A percentile compares a stretch with the other conserved stretches of the same genome.
Conservation (phyloP, 2,888 invertebrate species). For the Thereva unica region DNA sequence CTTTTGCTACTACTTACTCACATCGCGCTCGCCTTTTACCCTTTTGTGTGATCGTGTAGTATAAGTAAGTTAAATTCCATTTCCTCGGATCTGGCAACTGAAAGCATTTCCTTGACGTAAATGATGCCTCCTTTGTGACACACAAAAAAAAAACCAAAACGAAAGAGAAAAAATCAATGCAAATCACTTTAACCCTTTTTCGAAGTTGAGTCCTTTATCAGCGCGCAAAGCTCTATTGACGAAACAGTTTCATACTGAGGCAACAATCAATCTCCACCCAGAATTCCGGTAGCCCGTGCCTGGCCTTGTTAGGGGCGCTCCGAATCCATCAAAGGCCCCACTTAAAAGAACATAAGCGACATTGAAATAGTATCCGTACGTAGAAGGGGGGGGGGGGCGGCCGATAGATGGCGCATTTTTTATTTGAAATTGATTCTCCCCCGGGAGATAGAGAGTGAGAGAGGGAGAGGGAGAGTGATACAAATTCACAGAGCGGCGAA, state of each 20-base stretch:
- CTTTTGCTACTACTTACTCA: too few relatives aligned
- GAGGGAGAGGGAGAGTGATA: too few relatives aligned
- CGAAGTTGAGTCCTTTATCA: not conserved
- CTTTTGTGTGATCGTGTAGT: conserved; percentile 2
- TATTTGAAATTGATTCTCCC: too few relatives aligned
- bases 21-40: not conserved
- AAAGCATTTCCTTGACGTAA: not conserved
- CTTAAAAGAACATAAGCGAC: too few relatives aligned
- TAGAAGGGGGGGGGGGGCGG: too few relatives aligned
- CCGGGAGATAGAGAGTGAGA: too few relatives aligned
- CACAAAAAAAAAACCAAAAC: not conserved
- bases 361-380: too few relatives aligned
- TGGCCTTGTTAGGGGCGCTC: not conserved
- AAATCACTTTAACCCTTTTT: conserved; percentile 5
- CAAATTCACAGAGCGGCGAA: too few relatives aligned
- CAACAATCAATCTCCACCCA: not conserved
- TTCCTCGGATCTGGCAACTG: too few relatives aligned
- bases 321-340: too few relatives aligned
- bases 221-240: too few relatives aligned
- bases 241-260: not conserved
- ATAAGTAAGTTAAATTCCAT: not conserved
- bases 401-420: too few relatives aligned
- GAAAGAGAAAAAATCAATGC: not conserved
- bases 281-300: not conserved
- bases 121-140: not conserved